A percentile compares a stretch with the other conserved stretches of the same genome.
phyloP scores from a whole-genome alignment of 2,888 invertebrate genomes.

The Drosophila mettleri region DNA sequence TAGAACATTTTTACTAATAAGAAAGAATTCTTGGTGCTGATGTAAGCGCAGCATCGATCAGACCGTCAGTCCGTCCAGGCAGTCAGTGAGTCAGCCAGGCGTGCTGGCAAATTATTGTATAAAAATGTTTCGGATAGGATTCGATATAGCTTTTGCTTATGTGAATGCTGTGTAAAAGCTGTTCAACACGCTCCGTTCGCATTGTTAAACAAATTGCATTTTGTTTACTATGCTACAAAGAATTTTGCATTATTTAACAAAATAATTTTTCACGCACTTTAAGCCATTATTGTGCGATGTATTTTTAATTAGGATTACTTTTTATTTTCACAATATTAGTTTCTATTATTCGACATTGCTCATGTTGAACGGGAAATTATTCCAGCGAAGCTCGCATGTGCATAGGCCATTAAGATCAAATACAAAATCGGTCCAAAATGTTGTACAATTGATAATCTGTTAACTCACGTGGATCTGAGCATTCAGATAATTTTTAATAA shows the following conservation, averaged over 20 bases:
- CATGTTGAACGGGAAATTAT: background rate
- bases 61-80: background rate
- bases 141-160: constrained; percentile 12
- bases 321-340: background rate
- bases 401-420: constrained; percentile 22
- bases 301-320: background rate
- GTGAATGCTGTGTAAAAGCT: constrained; percentile 16
- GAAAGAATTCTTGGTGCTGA: background rate
- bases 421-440: constrained; percentile 9
- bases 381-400: constrained; percentile 56
- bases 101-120: background rate
- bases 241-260: constrained; percentile 35
- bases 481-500: constrained; percentile 4
- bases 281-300: constrained; percentile 1
- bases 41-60: background rate
- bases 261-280: constrained; percentile 24
- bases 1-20: background rate
- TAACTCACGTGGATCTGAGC: constrained; percentile 30
- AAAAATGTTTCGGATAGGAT: constrained; percentile 1
- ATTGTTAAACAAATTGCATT: constrained; percentile 52
- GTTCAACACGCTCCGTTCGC: constrained; percentile 39
- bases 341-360: background rate
- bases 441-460: constrained; percentile 3
- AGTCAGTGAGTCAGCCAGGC: background rate
- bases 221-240: constrained; percentile 29